These are phyloP conservation scores for Xanthia icteritia DNA, from an alignment of 2,888 invertebrate genomes.

Conservation along the genomic window DNA sequence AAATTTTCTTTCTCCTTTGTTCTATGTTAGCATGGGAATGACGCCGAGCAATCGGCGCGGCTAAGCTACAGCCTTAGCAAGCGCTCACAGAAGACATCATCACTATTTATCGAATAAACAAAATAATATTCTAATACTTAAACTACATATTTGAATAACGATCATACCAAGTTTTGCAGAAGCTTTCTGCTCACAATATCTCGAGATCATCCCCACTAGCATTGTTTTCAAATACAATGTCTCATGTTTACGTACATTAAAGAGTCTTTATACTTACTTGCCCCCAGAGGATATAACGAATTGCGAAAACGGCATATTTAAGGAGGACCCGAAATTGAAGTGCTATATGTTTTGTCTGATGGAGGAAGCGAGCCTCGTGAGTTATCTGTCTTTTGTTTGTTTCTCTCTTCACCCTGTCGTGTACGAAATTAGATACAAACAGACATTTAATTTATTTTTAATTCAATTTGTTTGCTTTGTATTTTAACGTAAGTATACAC, in stretches of 20 bases:
- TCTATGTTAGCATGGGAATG: constrained; percentile 81
- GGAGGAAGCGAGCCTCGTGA: constrained; percentile 89
- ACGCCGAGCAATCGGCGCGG: constrained; percentile 80
- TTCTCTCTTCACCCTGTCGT: constrained; percentile 74
- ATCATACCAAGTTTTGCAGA: neutral
- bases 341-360: constrained; percentile 90
- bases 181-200: constrained; percentile 1
- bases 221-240: constrained; percentile 78
- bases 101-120: constrained; percentile 13
- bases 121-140: neutral
- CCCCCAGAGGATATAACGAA: constrained; percentile 89
- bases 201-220: constrained; percentile 54
- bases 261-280: constrained; percentile 85
- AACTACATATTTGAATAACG: neutral
- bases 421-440: constrained; percentile 80
- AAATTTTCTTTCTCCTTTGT: constrained; percentile 86
- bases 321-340: constrained; percentile 89
- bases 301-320: constrained; percentile 90
- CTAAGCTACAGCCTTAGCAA: constrained; percentile 71
- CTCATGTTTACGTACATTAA: constrained; percentile 83
- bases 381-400: constrained; percentile 83
- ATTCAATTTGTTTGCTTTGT: constrained; percentile 74
- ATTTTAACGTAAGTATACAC: constrained; percentile 66
- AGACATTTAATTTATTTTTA: constrained; percentile 80
- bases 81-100: constrained; percentile 43